phyloP scores from a whole-genome alignment of 2,113 vertebrate species.

The Rhinopomastus cyanomelas region DNA sequence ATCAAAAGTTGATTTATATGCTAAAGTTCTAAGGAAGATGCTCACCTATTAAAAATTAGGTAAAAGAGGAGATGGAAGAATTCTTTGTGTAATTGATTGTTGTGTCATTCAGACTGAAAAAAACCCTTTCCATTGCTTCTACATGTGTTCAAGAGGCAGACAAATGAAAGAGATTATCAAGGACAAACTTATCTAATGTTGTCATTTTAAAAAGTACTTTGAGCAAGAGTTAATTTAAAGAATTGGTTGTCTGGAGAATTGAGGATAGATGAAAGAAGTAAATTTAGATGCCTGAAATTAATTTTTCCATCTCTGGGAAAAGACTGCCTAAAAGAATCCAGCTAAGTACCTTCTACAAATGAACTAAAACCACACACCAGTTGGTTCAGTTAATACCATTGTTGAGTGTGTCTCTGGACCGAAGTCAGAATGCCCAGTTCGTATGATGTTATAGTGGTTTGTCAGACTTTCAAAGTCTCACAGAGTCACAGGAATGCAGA shows the following conservation, averaged over 20 bases:
- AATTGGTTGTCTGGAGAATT: not conserved
- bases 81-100: not conserved
- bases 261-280: not conserved
- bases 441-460: not conserved
- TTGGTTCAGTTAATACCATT: slow-evolving; percentile 13
- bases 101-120: not conserved
- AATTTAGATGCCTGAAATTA: not conserved
- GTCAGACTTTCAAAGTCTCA: not conserved
- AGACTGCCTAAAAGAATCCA: not conserved
- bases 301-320: not conserved
- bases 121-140: not conserved
- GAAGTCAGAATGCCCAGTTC: not conserved
- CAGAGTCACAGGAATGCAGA: too few relatives aligned
- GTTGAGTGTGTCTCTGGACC: not conserved
- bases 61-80: not conserved
- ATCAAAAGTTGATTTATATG: not conserved
- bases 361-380: not conserved
- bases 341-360: not conserved
- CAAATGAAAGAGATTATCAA: not conserved
- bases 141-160: not conserved
- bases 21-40: not conserved
- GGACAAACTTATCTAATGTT: not conserved
- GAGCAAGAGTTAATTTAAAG: not conserved
- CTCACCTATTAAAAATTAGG: not conserved
- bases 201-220: not conserved